Evolutionary conservation across 2,888 invertebrate genomes (phyloP).

Genomic region (Synanthedon andrenaeformis): DNA sequence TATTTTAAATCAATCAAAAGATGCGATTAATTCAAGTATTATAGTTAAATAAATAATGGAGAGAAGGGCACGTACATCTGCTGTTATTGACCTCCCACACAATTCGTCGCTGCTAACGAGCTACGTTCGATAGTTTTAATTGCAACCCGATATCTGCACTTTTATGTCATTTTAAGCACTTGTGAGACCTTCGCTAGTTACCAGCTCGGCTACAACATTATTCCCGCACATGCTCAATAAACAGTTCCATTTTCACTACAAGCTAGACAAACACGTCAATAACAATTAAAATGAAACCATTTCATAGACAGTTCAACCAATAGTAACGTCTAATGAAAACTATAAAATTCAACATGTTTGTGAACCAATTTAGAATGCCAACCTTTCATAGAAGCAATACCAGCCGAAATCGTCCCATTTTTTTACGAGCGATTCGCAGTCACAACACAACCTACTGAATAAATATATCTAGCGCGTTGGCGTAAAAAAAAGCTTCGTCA

Average conservation of each 20-base stretch:
- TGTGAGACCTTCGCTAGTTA: slow-evolving; percentile 1
- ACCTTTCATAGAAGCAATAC: slow-evolving; percentile 11
- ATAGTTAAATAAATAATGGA: too few relatives aligned
- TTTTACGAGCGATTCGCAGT: slow-evolving; percentile 12
- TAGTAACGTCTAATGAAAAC: neutral
- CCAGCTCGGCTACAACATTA: neutral
- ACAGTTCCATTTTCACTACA: neutral
- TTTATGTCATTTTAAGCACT: slow-evolving; percentile 18
- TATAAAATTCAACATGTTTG: slow-evolving; percentile 3
- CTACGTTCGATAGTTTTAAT: slow-evolving; percentile 57
- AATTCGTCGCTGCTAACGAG: slow-evolving; percentile 45
- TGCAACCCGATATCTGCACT: slow-evolving; percentile 60
- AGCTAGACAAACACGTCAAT: neutral
- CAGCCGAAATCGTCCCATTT: slow-evolving; percentile 7
- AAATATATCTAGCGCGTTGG: slow-evolving; percentile 16
- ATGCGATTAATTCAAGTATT: too few relatives aligned
- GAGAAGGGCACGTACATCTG: slow-evolving; percentile 54
- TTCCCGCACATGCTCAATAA: neutral
- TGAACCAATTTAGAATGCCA: slow-evolving; percentile 8
- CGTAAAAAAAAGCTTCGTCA: slow-evolving; percentile 8
- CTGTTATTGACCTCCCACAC: slow-evolving; percentile 55
- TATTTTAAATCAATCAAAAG: neutral
- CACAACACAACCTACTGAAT: slow-evolving; percentile 16
- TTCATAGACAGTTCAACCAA: neutral
- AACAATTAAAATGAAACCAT: neutral